Base-by-base conservation (phyloP, 2,113 vertebrate species). In the Eurypyga helias region DNA sequence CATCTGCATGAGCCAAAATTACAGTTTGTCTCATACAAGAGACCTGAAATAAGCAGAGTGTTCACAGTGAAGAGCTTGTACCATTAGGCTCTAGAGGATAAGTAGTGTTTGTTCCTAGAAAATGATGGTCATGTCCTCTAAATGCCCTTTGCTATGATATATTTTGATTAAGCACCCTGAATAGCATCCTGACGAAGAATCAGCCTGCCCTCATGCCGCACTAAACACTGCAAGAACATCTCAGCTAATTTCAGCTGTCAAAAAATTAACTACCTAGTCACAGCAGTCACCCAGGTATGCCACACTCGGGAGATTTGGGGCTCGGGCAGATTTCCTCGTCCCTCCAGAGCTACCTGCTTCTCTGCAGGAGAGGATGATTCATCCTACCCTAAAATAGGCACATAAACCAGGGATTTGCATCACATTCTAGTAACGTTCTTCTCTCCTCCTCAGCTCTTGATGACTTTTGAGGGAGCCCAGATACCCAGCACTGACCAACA, bases 181-280 rank as follows among this genome's bases (percentile, higher is more conserved):
- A 86, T 49, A 67, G 58, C 13, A 43, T 62, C 25, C 14, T 28
- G 31, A 61, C 25, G 64, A 83, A 55, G 38, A 83, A 26, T 62
- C 79, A 93, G 85, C 33, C 46, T 67, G 75, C 51, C 43, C 85
- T 92, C 43, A 38, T 29, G 33, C 60, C 7, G 7, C 67, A 83
- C 64, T 55, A 71, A 92, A 88, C 55, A n/a, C 49, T 15, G 17
- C 21, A 58, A 51, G 72, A 92, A 92, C 69, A 89, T 43, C 78
- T 87, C 69, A 61, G 57, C 73, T 95, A 52, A 95, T 96, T 95
- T 95, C 91, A 87, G 61, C 87, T 94, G 83, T 84, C 87, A 89
- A 62, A 89, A 89, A 94, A 78, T 81, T 89, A 94, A 91, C 76
- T 54, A 46, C 76, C 48, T 91, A 54, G 54, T 78, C 72, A 83